Base-by-base conservation (phyloP, 2,113 vertebrate species). In the Elephantulus edwardii region DNA sequence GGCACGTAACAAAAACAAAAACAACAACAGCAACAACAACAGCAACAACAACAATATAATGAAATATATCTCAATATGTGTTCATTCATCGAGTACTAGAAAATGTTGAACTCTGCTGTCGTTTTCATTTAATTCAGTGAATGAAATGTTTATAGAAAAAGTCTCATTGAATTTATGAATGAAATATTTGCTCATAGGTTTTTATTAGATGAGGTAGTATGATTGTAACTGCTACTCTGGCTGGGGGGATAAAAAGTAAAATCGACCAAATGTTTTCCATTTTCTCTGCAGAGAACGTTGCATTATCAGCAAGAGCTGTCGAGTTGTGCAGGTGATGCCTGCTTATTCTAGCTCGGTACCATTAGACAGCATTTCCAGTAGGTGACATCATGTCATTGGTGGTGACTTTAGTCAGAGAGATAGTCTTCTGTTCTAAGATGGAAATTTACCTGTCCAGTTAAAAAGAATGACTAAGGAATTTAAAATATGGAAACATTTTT, bases 251-350 rank as follows among this genome's bases (percentile, higher is more conserved):
- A 28, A 94, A 95, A 89, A 92, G 80, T 88, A 72, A 83, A 87
- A 64, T 96, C 93, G 95, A 86, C 85, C 90, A 90, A 92, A 86
- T 80, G 35, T 91, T 91, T 85, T 91, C 35, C 92, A n/a, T 38
- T 86, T 90, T 87, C 92, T 86, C 90, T 91, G 70, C 85, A 91
- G 91, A 86, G 93, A 95, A 95, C 87, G 74, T 95, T 96, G 95
- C 90, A 91, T 95, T 86, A 90, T 96, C 93, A 96, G 96, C 95
- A 95, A 46, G 58, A 82, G 83, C 71, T 82, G 52, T 83, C 82
- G 76, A 72, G 81, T 91, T 91, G 75, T 92, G 90, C 85, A 83
- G 88, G 86, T 92, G 54, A 92, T 91, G n/a, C 24, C 62, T 62
- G 92, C 33, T 85, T 93, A 62, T 89, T 88, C 52, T 62, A 93